Conservation (phyloP, 2,888 invertebrate species). For the Rhaphigaster nebulosa region DNA sequence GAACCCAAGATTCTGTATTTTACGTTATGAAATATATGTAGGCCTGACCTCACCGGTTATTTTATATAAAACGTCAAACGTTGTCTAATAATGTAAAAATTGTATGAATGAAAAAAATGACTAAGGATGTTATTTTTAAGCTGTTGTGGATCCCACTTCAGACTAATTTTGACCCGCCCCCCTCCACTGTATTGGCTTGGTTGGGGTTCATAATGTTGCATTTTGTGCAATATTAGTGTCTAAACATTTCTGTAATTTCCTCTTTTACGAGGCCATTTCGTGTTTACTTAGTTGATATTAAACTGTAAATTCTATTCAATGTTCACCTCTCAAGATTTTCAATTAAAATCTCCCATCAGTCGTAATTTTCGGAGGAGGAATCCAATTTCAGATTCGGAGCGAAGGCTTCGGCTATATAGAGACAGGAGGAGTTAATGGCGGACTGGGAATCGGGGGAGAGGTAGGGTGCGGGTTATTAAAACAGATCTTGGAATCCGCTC, state of each 20-base stretch:
- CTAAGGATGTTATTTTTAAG: no score
- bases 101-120: no score
- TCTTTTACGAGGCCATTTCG: background rate
- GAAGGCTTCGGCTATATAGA: background rate
- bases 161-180: no score
- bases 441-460: background rate
- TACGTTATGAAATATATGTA: no score
- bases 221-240: no score
- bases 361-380: background rate
- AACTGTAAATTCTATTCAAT: background rate
- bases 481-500: background rate
- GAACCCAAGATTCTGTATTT: no score
- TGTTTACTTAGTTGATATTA: background rate
- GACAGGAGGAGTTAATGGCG: background rate
- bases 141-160: no score
- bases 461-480: background rate
- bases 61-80: no score
- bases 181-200: no score
- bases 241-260: background rate
- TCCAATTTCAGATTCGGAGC: background rate
- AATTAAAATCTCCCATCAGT: slow-evolving; percentile 15
- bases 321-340: background rate
- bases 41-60: no score
- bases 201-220: no score
- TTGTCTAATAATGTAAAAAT: no score